Base-by-base conservation (phyloP, 2,113 vertebrate genomes). In the Lutjanus erythropterus region DNA sequence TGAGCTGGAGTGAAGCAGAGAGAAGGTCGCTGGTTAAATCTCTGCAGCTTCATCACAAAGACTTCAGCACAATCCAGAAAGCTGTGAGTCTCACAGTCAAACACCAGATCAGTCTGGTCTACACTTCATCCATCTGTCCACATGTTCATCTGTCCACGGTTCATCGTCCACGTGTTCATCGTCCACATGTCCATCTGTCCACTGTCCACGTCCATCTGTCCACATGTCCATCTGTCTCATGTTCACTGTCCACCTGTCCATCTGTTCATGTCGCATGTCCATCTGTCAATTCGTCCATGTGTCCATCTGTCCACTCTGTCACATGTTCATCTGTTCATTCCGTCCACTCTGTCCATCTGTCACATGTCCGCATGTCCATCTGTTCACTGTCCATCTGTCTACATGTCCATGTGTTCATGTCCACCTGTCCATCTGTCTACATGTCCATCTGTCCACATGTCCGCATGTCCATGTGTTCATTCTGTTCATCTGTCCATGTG, bases 51-150 rank as follows among this genome's bases (percentile, higher is more conserved):
- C 96, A 96, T 88, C 95, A 94, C 77, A 98, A 97, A 94, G 96
- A 98, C 90, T 98, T 98, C 88, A 94, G 93, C 92, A 93, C 95
- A 89, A 91, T 97, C 86, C 96, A 97, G 89, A 97, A 95, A 93
- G 95, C 94, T 89, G 97, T 98, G 94, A 84, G 88, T 62, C 8
- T 44, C 6, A 16, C 2, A 14, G 5, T 31, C 0, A 29, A 21
- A 18, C 33, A 15, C 2, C 23, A 5, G 19, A 21, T 33, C 41
- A 0, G 21, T 47, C 6, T 6, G 29, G n/a, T n/a, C n/a, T n/a
- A n/a, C n/a, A n/a, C n/a, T n/a, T n/a, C n/a, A n/a, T n/a, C n/a
- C n/a, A n/a, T n/a, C n/a, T n/a, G n/a, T n/a, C n/a, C n/a, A 42
- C 12, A 11, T 31, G 37, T 44, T 23, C 1, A 9, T 14, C 2